Base-by-base conservation (phyloP, 2,113 vertebrate genomes). In the Apteryx owenii region DNA sequence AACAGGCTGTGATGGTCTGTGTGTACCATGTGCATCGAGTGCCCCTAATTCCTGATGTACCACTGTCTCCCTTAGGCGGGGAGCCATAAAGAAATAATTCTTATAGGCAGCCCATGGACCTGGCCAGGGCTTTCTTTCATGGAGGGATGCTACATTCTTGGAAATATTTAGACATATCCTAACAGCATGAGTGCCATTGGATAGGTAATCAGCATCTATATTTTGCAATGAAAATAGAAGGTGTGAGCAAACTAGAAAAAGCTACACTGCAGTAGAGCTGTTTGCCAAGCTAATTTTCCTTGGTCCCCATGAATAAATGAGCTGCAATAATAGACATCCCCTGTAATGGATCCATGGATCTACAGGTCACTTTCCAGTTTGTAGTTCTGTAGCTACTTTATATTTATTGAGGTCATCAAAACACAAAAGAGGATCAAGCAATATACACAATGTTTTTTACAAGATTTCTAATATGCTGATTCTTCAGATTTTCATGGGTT, bases 51-150 rank as follows among this genome's bases (percentile, higher is more conserved):
- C 72, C 38, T 87, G 33, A 75, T 2, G 1, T 33, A 61, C 9
- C 46, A 54, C 7, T 20, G 66, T 78, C 51, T 81, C 65, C 51
- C 29, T 79, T 20, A 16, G 51, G 16, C 60, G 38, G 28, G 61
- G 3, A 21, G 36, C 21, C 69, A 78, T 31, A 76, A n/a, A 71
- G 44, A 87, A 60, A 76, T 75, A 31, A 13, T 1, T 90, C 7
- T 1, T 36, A 44, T 23, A 7, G 4, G 75, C 50, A 86, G 69
- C 8, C 23, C n/a, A 50, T 0, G 0, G 60, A 60, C 9, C 13
- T 28, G 38, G n/a, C 8, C 42, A 81, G 65, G 29, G 42, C 31
- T 64, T 38, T 26, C 70, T 42, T 10, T 95, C 18, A 83, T 56
- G 51, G 21, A 81, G 25, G 4, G 5, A 71, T 16, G 40, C 3